These are phyloP conservation scores for Epistrophella euchroma DNA, from an alignment of 2,888 invertebrate species.

Conservation along the genomic window DNA sequence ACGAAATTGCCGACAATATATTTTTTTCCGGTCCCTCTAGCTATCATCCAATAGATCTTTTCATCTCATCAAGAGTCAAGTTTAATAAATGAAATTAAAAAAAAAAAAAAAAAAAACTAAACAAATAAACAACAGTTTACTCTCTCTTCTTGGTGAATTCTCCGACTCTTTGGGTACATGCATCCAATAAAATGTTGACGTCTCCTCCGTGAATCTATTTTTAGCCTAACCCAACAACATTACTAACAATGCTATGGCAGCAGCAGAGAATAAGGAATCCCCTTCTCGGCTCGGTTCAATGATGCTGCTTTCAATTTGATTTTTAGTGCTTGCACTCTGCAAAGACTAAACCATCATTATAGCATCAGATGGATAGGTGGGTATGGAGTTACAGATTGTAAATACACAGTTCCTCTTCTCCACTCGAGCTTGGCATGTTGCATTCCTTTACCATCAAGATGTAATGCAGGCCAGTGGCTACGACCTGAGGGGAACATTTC, in stretches of 20 bases:
- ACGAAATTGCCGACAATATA: constrained; percentile 40
- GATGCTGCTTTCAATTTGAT: constrained; percentile 61
- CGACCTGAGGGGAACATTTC: constrained; percentile 33
- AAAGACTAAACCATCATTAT: constrained; percentile 31
- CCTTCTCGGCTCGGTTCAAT: constrained; percentile 65
- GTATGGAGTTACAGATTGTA: constrained; percentile 34
- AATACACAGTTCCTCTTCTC: constrained; percentile 12
- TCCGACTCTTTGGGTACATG: constrained; percentile 1
- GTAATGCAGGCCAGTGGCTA: constrained; percentile 42
- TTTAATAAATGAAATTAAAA: constrained; percentile 29
- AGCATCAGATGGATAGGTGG: constrained; percentile 1
- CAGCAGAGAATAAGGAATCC: constrained; percentile 54
- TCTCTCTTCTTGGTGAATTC: constrained; percentile 6
- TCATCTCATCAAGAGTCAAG: constrained; percentile 18
- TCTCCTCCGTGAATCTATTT: constrained; percentile 56
- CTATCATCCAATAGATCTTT: background rate
- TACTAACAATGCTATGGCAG: background rate
- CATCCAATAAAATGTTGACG: constrained; percentile 52
- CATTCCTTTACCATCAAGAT: constrained; percentile 57
- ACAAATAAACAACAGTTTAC: constrained; percentile 46
- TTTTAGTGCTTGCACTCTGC: constrained; percentile 15
- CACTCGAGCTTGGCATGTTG: constrained; percentile 9
- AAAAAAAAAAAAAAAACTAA: constrained; percentile 11
- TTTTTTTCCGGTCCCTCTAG: constrained; percentile 1
- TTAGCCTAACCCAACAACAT: constrained; percentile 42